Evolutionary conservation across 2,113 vertebrate species (phyloP).

Genomic region (Cephalopterus ornatus): DNA sequence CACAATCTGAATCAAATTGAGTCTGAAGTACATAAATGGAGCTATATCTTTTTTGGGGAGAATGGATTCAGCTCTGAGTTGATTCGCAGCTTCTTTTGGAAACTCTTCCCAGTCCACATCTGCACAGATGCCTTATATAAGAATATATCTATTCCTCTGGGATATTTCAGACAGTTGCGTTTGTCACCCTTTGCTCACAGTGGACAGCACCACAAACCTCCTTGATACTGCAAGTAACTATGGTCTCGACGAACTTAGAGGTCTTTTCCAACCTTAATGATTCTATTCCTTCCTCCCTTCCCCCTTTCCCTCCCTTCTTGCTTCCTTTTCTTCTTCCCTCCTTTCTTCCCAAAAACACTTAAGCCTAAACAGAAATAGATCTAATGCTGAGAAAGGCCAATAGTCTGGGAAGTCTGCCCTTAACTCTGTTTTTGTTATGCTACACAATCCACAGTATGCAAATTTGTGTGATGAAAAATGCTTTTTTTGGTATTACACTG

Average conservation of each 20-base stretch:
- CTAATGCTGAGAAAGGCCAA: not conserved
- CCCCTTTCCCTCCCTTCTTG: not conserved
- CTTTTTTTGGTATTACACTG: not conserved
- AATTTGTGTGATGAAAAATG: not conserved
- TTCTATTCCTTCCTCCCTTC: too few species aligned
- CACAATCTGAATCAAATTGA: not conserved
- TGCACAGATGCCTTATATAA: not conserved
- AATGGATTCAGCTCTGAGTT: not conserved
- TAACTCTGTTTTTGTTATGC: not conserved
- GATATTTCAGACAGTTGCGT: not conserved
- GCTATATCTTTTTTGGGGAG: not conserved
- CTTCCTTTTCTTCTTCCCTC: not conserved
- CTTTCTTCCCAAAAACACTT: not conserved
- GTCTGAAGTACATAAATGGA: not conserved
- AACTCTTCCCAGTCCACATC: not conserved
- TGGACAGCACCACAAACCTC: not conserved
- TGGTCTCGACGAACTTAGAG: not conserved
- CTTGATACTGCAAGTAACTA: not conserved
- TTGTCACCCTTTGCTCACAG: not conserved
- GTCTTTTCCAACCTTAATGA: accelerated
- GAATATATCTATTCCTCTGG: not conserved
- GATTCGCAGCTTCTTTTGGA: not conserved
- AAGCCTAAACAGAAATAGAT: not conserved
- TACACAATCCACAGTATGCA: not conserved
- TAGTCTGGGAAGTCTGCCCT: not conserved